Evolutionary conservation across 2,113 vertebrate species (phyloP).

Genomic region (Albula glossodonta): DNA sequence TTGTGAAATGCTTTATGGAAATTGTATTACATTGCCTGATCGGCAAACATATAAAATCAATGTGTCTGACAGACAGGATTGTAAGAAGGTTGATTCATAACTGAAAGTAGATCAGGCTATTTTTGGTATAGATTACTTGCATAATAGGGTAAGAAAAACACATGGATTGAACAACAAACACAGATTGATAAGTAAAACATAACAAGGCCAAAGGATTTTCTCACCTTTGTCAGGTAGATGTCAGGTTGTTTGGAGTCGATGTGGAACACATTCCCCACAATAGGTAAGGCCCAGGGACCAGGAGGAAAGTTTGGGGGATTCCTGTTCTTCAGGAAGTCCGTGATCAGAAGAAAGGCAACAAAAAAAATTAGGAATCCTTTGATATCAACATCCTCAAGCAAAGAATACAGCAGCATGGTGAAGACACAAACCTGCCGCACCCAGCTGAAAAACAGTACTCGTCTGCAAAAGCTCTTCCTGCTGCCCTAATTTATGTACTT

Average conservation of each 20-base stretch:
- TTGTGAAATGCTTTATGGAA: too few species aligned
- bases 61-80: too few species aligned
- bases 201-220: background rate
- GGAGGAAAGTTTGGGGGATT: constrained; percentile 72
- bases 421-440: background rate
- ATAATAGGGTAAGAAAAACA: too few species aligned
- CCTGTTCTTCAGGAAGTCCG: constrained; percentile 55
- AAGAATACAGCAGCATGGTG: constrained; percentile 51
- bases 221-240: constrained; percentile 70
- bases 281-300: constrained; percentile 64
- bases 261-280: constrained; percentile 70
- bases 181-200: background rate
- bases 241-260: constrained; percentile 66
- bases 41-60: too few species aligned
- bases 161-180: background rate
- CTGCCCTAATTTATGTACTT: background rate
- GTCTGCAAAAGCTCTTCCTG: background rate
- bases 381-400: constrained; percentile 49
- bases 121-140: too few species aligned
- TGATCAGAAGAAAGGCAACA: constrained; percentile 54
- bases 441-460: background rate
- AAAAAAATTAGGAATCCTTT: constrained; percentile 59
- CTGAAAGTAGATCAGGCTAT: too few species aligned
- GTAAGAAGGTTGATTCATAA: too few species aligned
- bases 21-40: too few species aligned